A percentile compares a stretch with the other conserved stretches of the same genome.
Evolutionary conservation across 2,888 invertebrate genomes (phyloP).

Genomic region (Leptopilina myrica): DNA sequence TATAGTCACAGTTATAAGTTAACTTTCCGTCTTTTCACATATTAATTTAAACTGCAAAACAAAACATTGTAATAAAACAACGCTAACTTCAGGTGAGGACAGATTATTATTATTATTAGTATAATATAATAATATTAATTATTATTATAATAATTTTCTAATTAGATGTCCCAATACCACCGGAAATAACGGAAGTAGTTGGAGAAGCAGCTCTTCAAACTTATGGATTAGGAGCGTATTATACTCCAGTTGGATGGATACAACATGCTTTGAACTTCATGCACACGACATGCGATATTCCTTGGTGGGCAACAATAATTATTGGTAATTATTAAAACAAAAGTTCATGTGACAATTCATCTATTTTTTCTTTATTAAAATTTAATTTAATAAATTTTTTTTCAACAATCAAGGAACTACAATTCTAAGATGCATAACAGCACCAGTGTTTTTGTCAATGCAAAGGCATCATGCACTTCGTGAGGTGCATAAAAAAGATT

Average conservation of each 20-base stretch:
- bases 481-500: background rate
- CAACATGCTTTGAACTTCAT: background rate
- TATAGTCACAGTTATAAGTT: too few species aligned
- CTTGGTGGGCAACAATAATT: conserved; percentile 35
- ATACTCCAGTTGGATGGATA: background rate
- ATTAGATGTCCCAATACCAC: conserved; percentile 4
- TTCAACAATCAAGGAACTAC: background rate
- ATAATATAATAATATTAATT: too few species aligned
- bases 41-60: too few species aligned
- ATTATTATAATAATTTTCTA: background rate
- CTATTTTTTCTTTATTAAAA: background rate
- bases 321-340: background rate
- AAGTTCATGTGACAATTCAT: background rate
- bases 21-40: too few species aligned
- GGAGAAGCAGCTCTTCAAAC: background rate
- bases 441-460: background rate
- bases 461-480: conserved; percentile 10
- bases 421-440: background rate
- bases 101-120: too few species aligned
- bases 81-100: too few species aligned
- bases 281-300: background rate
- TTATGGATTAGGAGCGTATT: conserved; percentile 25
- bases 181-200: conserved; percentile 3
- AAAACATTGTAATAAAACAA: too few species aligned
- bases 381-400: background rate